Base-by-base conservation (phyloP, 2,888 invertebrate species). In the Sarcophaga rosellei region DNA sequence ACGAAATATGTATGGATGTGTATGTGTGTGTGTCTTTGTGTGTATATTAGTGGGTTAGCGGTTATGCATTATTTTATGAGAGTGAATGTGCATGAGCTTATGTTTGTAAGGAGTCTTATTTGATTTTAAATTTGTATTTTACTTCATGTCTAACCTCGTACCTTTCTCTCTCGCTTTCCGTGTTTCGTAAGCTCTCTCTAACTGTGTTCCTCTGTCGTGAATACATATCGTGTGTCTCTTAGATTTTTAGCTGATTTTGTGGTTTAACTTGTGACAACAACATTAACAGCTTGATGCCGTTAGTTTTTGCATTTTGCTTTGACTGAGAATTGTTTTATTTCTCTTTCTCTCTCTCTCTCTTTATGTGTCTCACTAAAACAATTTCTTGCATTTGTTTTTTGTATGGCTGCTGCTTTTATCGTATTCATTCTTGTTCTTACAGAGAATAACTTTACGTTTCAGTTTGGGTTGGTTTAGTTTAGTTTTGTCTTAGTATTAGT, bases 221-320 rank as follows among this genome's bases (percentile, higher is more conserved):
- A 35, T 35, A 1, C 35, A 10, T 53, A 53, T 4, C 0, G 53
- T 15, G 15, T 47, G 53, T 53, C 53, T 53, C 53, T 15, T 66
- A 25, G 69, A 10, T 59, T 53, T 70, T 68, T 20, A 84, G 75
- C 84, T 81, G 84, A 86, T 84, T 81, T 81, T 84, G 86, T 78
- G 84, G 86, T 81, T 81, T 86, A 86, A 86, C 86, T 86, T 84
- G 57, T 86, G 84, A 84, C 86, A 84, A 81, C 81, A 84, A 84
- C 83, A 73, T 81, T 86, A 86, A 86, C 81, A 74, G 84, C 84
- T 86, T 63, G 77, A 83, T 84, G 62, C 61, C 57, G 45, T 81
- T 63, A 21, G 63, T 62, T 75, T 53, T 70, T 72, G 75, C 59
- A 65, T 47, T 47, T 75, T 65, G 59, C 35, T 75, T 63, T n/a